A percentile compares a stretch with the other conserved stretches of the same genome.
These are phyloP conservation scores for Ara ararauna DNA, from an alignment of 2,797 vertebrate genomes.

Conservation along the genomic window DNA sequence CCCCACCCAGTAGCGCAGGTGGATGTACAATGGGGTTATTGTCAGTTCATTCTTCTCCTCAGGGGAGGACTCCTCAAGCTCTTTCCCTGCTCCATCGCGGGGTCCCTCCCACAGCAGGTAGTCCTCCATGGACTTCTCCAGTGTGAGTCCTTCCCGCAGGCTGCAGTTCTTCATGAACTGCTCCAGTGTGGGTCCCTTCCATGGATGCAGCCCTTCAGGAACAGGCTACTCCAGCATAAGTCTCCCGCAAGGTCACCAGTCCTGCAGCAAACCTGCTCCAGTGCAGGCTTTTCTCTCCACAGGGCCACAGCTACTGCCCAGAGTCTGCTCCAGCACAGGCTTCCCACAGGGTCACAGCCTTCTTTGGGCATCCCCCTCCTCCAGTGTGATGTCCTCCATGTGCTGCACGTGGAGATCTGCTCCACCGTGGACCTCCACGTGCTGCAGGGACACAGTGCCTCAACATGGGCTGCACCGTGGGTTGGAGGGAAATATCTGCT, in stretches of 20 bases:
- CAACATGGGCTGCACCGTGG: neutral
- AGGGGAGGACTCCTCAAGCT: neutral
- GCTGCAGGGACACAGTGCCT: neutral
- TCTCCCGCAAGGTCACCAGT: neutral
- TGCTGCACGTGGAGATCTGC: no score
- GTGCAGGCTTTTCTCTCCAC: neutral
- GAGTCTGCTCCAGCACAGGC: neutral
- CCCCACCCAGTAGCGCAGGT: neutral
- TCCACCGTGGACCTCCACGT: neutral
- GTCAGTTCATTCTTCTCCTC: neutral
- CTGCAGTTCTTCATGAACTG: neutral
- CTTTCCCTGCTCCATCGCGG: neutral
- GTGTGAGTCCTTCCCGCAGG: fast-evolving
- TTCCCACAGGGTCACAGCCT: no score
- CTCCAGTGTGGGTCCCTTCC: neutral
- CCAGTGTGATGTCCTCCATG: no score
- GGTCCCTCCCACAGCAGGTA: neutral
- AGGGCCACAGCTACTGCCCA: neutral
- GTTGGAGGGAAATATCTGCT: neutral
- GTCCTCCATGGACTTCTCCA: neutral
- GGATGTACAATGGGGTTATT: neutral
- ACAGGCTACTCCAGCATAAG: neutral
- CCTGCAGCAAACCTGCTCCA: neutral
- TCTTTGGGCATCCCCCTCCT: no score
- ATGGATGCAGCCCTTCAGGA: neutral